phyloP scores from a whole-genome alignment of 2,113 vertebrate genomes.

The Malurus cyaneus region DNA sequence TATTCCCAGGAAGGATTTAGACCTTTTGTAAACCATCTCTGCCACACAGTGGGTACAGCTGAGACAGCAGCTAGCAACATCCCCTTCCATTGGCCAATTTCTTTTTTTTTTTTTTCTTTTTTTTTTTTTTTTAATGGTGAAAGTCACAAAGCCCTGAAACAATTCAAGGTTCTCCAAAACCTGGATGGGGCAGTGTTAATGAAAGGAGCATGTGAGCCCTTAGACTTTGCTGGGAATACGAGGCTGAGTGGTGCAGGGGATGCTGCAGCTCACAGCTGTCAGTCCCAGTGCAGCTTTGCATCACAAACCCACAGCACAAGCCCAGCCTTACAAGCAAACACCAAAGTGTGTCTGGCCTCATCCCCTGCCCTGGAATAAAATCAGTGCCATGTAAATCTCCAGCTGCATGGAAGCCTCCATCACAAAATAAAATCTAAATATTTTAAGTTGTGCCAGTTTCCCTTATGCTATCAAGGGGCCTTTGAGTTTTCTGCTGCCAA shows the following conservation, averaged over 20 bases:
- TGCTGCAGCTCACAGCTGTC: rapidly evolving
- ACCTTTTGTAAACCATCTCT: background rate
- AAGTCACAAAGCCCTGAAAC: background rate
- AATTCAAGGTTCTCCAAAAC: background rate
- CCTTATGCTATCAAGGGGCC: background rate
- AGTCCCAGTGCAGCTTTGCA: background rate
- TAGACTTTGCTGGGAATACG: rapidly evolving
- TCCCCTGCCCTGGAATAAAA: background rate
- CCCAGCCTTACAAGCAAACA: background rate
- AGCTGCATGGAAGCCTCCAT: background rate
- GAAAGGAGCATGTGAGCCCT: background rate
- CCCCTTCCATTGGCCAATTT: background rate
- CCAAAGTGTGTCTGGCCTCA: background rate
- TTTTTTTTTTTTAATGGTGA: background rate
- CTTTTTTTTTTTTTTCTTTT: background rate
- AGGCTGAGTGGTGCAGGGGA: background rate
- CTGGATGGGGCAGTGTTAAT: rapidly evolving
- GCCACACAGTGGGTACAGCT: background rate
- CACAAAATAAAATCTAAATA: background rate
- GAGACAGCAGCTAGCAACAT: background rate
- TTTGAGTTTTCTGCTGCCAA: background rate
- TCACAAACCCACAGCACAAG: background rate
- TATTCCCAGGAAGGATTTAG: background rate
- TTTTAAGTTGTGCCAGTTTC: background rate
- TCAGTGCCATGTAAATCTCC: rapidly evolving